Evolutionary conservation across 2,797 vertebrate genomes (phyloP), one percentile per base, ranked within the genome.

Genomic region (Anguilla obscura): DNA sequence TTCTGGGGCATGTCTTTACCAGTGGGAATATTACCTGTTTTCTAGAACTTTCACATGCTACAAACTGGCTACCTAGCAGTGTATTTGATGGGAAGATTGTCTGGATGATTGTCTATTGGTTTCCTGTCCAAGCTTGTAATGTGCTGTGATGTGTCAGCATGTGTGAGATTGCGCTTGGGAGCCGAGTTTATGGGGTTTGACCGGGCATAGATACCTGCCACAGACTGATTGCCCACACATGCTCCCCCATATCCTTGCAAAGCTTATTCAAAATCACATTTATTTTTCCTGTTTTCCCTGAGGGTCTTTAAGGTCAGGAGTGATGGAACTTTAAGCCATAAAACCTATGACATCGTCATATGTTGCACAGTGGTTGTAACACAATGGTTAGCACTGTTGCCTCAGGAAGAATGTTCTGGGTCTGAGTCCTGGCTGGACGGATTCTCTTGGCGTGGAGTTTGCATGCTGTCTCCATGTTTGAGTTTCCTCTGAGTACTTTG

Each of bases 61-160:
- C 18, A 45, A 79, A 4, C 14, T 5, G 74, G 30, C 40, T 52
- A n/a, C n/a, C 24, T 16, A 45, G 40, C 21, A n/a, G 2, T 27
- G 80, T 3, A 40, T 52, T 52, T 52, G 21, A 50, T n/a, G 3
- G 80, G 21, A 52, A 24, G n/a, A 8, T 79, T 79, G 74, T 18
- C 74, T 18, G 30, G 7, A 9, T 40, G 74, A 79, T 87, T 87
- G 40, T 83, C 36, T 69, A 36, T 52, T 66, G 45, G 30, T 63
- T 87, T 87, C n/a, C 60, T n/a, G 27, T 66, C 27, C n/a, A 12
- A 45, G n/a, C 5, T 27, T 74, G 58, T 87, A 82, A 87, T 63
- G 9, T 36, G 24, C 27, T 24, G 82, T 33, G 36, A 50, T 79
- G 48, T 36, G 12, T 36, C 40, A 21, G 45, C 33, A 5, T 76